phyloP scores from a whole-genome alignment of 2,888 invertebrate genomes.

The Athalia cordata region DNA sequence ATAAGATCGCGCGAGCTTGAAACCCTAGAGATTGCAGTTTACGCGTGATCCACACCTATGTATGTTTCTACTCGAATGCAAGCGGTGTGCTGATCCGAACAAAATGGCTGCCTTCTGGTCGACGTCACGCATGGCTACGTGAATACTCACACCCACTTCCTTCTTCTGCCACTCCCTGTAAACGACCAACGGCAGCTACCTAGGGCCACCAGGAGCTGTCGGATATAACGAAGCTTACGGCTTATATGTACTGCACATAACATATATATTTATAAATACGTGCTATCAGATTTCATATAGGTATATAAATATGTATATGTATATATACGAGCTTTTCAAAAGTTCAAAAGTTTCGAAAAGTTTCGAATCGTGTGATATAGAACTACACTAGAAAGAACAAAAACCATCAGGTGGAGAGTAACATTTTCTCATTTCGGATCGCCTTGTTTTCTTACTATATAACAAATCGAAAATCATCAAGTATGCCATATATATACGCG shows the following conservation, averaged over 20 bases:
- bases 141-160: slow-evolving; percentile 73
- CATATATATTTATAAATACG: too few relatives aligned
- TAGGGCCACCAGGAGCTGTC: slow-evolving; percentile 25
- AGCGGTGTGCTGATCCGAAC: slow-evolving; percentile 47
- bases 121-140: slow-evolving; percentile 71
- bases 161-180: slow-evolving; percentile 73
- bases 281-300: too few relatives aligned
- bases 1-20: background rate
- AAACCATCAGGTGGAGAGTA: background rate
- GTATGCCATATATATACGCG: background rate
- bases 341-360: too few relatives aligned
- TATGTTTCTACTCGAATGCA: slow-evolving; percentile 16
- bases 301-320: too few relatives aligned
- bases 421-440: background rate
- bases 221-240: background rate
- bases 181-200: slow-evolving; percentile 13
- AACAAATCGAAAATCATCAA: slow-evolving; percentile 44
- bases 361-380: too few relatives aligned
- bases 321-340: too few relatives aligned
- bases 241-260: too few relatives aligned
- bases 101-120: slow-evolving; percentile 66
- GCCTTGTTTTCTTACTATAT: slow-evolving; percentile 9
- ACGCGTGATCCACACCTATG: slow-evolving; percentile 3
- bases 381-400: background rate
- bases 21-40: too few relatives aligned